Conservation (phyloP, 2,888 invertebrate genomes). For the Antheraea yamamai region DNA sequence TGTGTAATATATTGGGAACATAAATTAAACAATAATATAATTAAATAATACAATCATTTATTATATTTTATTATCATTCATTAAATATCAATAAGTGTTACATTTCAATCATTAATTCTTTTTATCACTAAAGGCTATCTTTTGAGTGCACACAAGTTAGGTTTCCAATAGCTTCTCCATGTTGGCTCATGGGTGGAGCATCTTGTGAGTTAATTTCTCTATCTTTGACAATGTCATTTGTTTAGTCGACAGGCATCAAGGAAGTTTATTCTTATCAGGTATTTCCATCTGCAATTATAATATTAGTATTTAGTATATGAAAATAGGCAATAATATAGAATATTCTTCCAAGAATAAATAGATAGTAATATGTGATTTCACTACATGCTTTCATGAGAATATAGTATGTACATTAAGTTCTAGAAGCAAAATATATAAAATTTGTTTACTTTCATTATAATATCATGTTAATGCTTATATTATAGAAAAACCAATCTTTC, state of each 20-base stretch:
- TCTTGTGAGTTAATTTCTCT: background rate
- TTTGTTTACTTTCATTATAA: no score
- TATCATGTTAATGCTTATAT: no score
- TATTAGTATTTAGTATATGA: background rate
- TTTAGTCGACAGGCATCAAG: background rate
- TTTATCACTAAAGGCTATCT: background rate
- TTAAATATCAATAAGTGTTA: background rate
- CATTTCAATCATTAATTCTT: background rate
- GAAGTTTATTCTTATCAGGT: background rate
- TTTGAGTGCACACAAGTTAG: background rate
- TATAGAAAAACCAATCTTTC: no score
- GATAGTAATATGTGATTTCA: no score
- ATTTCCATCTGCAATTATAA: background rate
- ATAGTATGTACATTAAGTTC: no score
- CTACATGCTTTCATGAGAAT: no score
- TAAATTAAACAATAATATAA: background rate
- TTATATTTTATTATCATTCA: background rate
- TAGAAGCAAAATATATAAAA: no score
- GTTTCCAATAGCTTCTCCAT: background rate
- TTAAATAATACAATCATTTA: background rate
- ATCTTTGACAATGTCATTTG: background rate
- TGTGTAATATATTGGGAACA: no score
- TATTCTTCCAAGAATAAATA: no score
- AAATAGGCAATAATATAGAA: no score
- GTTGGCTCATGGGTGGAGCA: background rate